These are phyloP conservation scores for Ochropleura leucogaster DNA, from an alignment of 2,888 invertebrate genomes.

Conservation along the genomic window DNA sequence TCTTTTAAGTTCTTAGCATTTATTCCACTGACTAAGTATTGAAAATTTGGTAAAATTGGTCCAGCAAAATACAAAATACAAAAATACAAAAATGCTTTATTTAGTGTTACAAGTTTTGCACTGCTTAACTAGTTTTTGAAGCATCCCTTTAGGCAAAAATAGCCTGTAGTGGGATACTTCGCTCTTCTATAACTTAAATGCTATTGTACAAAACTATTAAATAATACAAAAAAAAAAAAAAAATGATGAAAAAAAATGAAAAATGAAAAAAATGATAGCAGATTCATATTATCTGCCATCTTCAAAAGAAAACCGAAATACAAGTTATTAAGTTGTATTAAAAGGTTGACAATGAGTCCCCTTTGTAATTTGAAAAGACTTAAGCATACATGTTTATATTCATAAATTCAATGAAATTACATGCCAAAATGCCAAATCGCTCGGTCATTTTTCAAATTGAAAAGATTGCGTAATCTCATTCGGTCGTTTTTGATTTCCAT, in stretches of 20 bases:
- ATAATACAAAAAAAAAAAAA: no score
- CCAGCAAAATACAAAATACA: no score
- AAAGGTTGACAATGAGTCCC: neutral
- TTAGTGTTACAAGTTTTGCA: no score
- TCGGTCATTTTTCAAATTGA: constrained; percentile 35
- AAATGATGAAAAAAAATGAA: no score
- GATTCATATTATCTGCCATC: neutral
- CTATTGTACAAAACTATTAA: no score
- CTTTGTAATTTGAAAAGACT: constrained; percentile 15
- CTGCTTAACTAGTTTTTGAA: no score
- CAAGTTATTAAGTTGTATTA: neutral
- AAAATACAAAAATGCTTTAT: no score
- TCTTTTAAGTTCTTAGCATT: neutral
- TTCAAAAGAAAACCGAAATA: neutral
- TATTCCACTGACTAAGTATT: neutral
- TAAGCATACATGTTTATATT: constrained; percentile 26
- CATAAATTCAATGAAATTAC: constrained; percentile 31
- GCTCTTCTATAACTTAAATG: no score
- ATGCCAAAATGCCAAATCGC: constrained; percentile 38
- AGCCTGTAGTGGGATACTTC: no score
- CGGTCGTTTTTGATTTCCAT: constrained; percentile 46
- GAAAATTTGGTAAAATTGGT: neutral
- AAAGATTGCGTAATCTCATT: constrained; percentile 45
- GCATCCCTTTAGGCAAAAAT: no score
- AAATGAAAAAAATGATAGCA: no score